Evolutionary conservation across 2,797 vertebrate species (phyloP), one percentile per base, ranked within the genome.

Genomic region (Erethizon dorsatum): DNA sequence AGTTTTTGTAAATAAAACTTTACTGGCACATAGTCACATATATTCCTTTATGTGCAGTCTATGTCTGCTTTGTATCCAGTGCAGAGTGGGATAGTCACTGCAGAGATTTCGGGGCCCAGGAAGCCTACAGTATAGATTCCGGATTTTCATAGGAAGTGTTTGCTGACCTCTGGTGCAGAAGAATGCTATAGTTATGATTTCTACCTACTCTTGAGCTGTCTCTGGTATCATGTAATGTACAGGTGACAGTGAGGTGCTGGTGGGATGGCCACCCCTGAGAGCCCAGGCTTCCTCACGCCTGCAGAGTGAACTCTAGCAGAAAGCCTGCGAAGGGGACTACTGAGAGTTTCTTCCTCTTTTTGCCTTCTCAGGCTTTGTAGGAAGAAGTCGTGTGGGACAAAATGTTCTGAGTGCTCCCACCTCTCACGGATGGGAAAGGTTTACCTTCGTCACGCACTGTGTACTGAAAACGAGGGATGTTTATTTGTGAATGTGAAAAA

Each of bases 401-500:
- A 88, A 77, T 80, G 57, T 57, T 88, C 59, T 24, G 17, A 37
- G 45, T 56, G 1, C 80, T n/a, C 26, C 4, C n/a, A 15, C 56
- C 31, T 14, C 65, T 91, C 77, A 69, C 50, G 31, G 50, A 54
- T 54, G 14, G n/a, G 54, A 77, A 91, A 71, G 54, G 17, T 59
- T 91, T 92, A 28, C 56, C 41, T 88, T 50, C 9, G 18, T 77
- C 67, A 20, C 4, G 94, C 7, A 15, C 41, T 69, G 95, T 95
- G 41, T 96, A 31, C 41, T 41, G 94, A 85, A 96, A 97, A 97
- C 11, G 94, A 93, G 63, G 5, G 52, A 45, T 67, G 37, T 88
- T 95, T 96, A 67, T 93, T 94, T 83, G 87, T 37, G 82, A 91
- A 90, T 56, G 47, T 93, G 86, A 92, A 41, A 28, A 93, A 84